A percentile compares a stretch with the other conserved stretches of the same genome.
Conservation (phyloP, 2,113 vertebrate genomes). For the Oxygymnocypris stewartii region DNA sequence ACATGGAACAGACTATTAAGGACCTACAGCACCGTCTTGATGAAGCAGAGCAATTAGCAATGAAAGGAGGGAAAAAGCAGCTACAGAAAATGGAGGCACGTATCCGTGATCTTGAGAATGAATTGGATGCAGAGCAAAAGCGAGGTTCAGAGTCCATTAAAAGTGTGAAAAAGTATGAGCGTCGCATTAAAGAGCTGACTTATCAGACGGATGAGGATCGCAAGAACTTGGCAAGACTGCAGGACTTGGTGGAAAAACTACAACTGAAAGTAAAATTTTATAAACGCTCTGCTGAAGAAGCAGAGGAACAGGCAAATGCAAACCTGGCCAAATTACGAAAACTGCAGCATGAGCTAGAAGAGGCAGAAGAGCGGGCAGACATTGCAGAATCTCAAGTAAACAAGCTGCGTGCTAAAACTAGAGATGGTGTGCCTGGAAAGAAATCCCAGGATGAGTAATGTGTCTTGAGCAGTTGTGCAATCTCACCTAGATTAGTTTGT, state of each 20-base stretch:
- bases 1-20: slow-evolving; percentile 82
- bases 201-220: slow-evolving; percentile 63
- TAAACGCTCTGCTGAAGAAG: slow-evolving; percentile 55
- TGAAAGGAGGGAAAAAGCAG: slow-evolving; percentile 80
- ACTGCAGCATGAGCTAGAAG: slow-evolving; percentile 63
- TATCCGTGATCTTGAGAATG: slow-evolving; percentile 56
- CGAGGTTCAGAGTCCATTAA: slow-evolving; percentile 55
- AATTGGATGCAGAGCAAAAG: slow-evolving; percentile 61
- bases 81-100: slow-evolving; percentile 76
- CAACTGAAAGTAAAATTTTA: slow-evolving; percentile 59
- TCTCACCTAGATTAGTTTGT: background rate
- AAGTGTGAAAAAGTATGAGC: slow-evolving; percentile 60
- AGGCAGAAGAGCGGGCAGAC: slow-evolving; percentile 63
- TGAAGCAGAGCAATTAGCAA: slow-evolving; percentile 78
- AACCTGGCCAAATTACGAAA: slow-evolving; percentile 62
- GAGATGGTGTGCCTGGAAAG: slow-evolving; percentile 55
- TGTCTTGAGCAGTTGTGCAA: background rate
- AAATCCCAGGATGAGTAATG: slow-evolving; percentile 54
- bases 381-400: slow-evolving; percentile 65
- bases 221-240: slow-evolving; percentile 58
- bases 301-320: slow-evolving; percentile 57
- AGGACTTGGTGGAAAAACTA: slow-evolving; percentile 60
- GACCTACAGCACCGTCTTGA: slow-evolving; percentile 79
- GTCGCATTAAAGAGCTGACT: slow-evolving; percentile 61
- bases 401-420: slow-evolving; percentile 62